These are phyloP conservation scores for Halichondria panicea DNA, from an alignment of 37 sponge, comb jelly and placozoan species.

Conservation along the genomic window DNA sequence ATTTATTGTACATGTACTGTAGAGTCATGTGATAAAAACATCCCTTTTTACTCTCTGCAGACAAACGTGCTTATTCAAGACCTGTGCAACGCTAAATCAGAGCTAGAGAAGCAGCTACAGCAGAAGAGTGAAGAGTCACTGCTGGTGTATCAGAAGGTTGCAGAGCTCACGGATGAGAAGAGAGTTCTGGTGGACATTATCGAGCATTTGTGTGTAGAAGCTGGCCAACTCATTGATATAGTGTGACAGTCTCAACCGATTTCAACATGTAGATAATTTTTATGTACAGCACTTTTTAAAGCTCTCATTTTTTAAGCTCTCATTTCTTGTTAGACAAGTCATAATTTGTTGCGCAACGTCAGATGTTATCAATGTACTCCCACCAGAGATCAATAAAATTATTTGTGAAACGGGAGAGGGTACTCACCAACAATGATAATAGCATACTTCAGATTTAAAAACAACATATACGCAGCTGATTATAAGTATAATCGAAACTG, in stretches of 20 bases:
- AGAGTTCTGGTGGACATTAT: conserved; percentile 35
- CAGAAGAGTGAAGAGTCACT: conserved; percentile 11
- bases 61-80: conserved; percentile 10
- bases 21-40: not conserved
- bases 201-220: conserved; percentile 32
- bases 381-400: no score
- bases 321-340: not conserved
- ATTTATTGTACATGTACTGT: not conserved
- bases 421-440: no score
- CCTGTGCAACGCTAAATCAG: conserved; percentile 12
- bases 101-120: conserved; percentile 7
- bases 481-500: no score
- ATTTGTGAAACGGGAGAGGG: no score
- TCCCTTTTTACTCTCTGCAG: not conserved
- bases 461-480: not conserved
- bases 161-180: conserved; percentile 20
- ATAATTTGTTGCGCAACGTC: not conserved
- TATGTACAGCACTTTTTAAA: no score
- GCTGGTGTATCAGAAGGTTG: conserved; percentile 11
- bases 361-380: no score
- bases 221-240: conserved; percentile 8
- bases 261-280: no score
- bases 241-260: no score
- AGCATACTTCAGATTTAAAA: not conserved
- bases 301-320: no score